Conservation (phyloP, 2,888 invertebrate genomes). For the Artemia sp. region DNA sequence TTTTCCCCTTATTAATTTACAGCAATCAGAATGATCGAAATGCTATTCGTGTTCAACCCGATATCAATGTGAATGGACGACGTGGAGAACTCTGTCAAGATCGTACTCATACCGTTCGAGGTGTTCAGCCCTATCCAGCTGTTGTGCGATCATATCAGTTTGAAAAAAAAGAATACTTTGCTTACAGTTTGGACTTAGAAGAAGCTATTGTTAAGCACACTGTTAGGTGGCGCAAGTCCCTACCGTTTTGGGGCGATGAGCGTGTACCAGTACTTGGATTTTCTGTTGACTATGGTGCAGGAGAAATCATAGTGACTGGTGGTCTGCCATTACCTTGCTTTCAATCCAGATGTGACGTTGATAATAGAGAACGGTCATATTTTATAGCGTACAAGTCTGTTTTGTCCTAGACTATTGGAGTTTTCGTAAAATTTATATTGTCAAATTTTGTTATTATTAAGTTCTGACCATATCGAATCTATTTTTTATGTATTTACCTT, state of each 20-base stretch:
- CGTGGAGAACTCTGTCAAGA: neutral
- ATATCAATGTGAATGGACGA: constrained; percentile 4
- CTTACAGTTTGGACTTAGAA: neutral
- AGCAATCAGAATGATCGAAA: too few species aligned
- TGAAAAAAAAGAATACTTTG: neutral
- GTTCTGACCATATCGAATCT: too few species aligned
- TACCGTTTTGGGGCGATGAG: neutral
- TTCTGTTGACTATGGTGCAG: neutral
- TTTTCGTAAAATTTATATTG: too few species aligned
- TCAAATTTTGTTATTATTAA: too few species aligned
- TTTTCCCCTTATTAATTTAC: too few species aligned
- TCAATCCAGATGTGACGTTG: too few species aligned
- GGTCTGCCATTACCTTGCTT: neutral
- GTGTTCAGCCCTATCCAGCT: neutral
- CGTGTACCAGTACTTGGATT: neutral
- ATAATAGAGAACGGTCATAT: too few species aligned
- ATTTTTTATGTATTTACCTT: too few species aligned
- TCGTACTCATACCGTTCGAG: neutral
- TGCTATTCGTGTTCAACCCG: neutral
- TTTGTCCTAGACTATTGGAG: too few species aligned
- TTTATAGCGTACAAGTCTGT: too few species aligned
- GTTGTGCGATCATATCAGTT: neutral
- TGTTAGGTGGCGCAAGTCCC: neutral
- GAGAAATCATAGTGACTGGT: constrained; percentile 5
- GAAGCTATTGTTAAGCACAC: neutral